phyloP scores from a whole-genome alignment of 2,888 invertebrate genomes.

The Herminia tarsipennalis region DNA sequence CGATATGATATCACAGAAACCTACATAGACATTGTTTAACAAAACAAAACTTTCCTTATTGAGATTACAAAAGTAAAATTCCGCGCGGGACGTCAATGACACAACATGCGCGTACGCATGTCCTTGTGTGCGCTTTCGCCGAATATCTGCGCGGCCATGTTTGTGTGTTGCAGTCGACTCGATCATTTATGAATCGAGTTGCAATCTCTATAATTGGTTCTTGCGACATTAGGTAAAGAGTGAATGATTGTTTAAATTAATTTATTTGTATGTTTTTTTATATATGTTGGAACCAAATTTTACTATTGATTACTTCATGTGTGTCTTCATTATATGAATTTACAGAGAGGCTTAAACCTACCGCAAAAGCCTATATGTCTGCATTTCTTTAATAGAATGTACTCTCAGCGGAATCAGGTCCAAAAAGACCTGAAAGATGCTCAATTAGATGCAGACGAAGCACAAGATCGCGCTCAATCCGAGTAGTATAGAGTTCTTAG shows the following conservation, averaged over 20 bases:
- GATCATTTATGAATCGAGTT: constrained; percentile 22
- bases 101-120: constrained; percentile 36
- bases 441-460: too few species aligned
- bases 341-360: too few species aligned
- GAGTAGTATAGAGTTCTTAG: too few species aligned
- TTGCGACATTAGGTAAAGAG: constrained; percentile 26
- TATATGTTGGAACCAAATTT: background rate
- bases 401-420: too few species aligned
- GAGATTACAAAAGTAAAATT: constrained; percentile 34
- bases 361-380: too few species aligned
- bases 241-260: constrained; percentile 8
- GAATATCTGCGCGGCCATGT: constrained; percentile 30
- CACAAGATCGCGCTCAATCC: too few species aligned
- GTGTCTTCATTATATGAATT: too few species aligned
- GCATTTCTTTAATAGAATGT: too few species aligned
- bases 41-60: constrained; percentile 7
- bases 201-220: constrained; percentile 26
- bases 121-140: constrained; percentile 47
- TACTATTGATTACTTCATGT: background rate
- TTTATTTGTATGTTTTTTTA: background rate
- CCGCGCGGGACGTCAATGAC: constrained; percentile 33
- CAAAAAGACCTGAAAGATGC: too few species aligned
- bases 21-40: background rate
- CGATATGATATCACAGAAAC: too few species aligned
- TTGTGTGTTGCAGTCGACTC: constrained; percentile 31